These are phyloP conservation scores for Galago senegalensis DNA, from an alignment of 2,797 vertebrate species.

Conservation along the genomic window DNA sequence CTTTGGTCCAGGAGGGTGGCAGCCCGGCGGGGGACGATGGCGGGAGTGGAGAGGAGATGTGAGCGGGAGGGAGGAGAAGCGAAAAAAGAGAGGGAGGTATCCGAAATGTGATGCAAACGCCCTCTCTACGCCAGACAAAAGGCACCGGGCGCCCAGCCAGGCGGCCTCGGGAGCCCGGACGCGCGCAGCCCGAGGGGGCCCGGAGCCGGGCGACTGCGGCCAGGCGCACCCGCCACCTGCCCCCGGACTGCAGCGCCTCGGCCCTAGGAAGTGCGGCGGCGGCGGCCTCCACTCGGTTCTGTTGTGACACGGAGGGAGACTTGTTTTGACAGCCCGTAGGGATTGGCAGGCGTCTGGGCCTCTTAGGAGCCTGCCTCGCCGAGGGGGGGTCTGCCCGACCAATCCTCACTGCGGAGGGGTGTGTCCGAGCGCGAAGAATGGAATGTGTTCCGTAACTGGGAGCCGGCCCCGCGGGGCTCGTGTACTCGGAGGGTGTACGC, in stretches of 20 bases:
- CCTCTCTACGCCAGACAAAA: constrained; percentile 74
- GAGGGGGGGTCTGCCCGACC: constrained; percentile 48
- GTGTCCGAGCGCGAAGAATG: constrained; percentile 79
- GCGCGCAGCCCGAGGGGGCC: not conserved
- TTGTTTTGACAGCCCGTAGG: constrained; percentile 87
- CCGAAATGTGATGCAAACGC: constrained; percentile 46
- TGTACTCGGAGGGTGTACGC: not conserved
- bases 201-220: constrained; percentile 56
- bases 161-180: constrained; percentile 12
- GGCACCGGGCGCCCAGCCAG: not conserved
- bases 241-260: constrained; percentile 37
- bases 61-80: constrained; percentile 26
- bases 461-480: not conserved
- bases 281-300: constrained; percentile 74
- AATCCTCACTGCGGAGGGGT: constrained; percentile 81
- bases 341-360: constrained; percentile 83
- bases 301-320: constrained; percentile 86
- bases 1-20: constrained; percentile 39
- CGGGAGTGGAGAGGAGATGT: not conserved
- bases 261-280: constrained; percentile 74
- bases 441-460: constrained; percentile 60
- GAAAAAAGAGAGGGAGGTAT: constrained; percentile 58
- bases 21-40: not conserved
- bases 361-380: constrained; percentile 71
- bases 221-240: constrained; percentile 69